Conservation (phyloP, 2,888 invertebrate genomes). For the Bellardia bayeri region DNA sequence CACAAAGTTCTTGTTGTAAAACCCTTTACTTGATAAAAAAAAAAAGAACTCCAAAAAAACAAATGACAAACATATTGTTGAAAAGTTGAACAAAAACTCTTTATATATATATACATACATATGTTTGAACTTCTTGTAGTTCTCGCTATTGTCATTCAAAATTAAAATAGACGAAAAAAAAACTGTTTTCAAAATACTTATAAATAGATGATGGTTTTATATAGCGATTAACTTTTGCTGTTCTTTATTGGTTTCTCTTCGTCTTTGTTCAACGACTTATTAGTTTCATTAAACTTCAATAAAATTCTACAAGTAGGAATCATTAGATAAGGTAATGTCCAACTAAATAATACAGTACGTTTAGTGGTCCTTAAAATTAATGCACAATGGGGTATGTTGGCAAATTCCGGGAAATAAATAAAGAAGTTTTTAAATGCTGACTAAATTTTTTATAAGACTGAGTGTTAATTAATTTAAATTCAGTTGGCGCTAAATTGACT, state of each 20-base stretch:
- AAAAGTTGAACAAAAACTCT: conserved; percentile 44
- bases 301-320: not conserved
- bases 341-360: too few species aligned
- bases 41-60: not conserved
- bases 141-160: conserved; percentile 51
- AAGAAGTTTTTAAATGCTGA: too few species aligned
- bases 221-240: conserved; percentile 64
- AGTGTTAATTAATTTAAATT: too few species aligned
- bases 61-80: conserved; percentile 49
- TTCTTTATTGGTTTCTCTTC: conserved; percentile 7
- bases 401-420: too few species aligned
- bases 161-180: conserved; percentile 33
- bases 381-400: too few species aligned
- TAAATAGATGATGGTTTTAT: conserved; percentile 67
- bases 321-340: too few species aligned
- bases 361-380: too few species aligned
- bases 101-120: too few species aligned
- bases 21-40: not conserved
- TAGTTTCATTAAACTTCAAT: conserved; percentile 55
- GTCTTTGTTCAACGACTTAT: conserved; percentile 67
- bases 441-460: too few species aligned
- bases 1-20: too few species aligned
- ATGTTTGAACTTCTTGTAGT: conserved; percentile 19
- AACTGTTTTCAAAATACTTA: conserved; percentile 46
- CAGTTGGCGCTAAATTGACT: too few species aligned